These are phyloP conservation scores for Coremacera marginata DNA, from an alignment of 2,888 invertebrate species.

Conservation along the genomic window DNA sequence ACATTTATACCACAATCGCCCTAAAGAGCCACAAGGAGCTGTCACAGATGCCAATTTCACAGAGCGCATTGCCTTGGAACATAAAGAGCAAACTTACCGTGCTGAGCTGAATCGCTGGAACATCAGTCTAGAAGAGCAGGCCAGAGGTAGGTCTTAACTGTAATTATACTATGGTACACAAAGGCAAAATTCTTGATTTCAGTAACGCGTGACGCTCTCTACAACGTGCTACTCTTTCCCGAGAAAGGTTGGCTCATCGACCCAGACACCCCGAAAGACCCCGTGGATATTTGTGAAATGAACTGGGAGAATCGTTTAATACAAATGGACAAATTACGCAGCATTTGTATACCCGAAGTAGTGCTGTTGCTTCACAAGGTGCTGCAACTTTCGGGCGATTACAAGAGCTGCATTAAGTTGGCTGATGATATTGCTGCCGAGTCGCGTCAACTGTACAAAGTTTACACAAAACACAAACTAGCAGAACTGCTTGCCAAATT, in stretches of 20 bases:
- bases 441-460: constrained; percentile 83
- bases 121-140: constrained; percentile 78
- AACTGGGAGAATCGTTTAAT: constrained; percentile 72
- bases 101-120: constrained; percentile 84
- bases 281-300: constrained; percentile 68
- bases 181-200: constrained; percentile 46
- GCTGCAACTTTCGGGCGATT: constrained; percentile 80
- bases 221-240: constrained; percentile 89
- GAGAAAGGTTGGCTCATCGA: constrained; percentile 92
- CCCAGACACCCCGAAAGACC: constrained; percentile 71
- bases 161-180: too few relatives aligned
- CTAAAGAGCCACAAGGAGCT: constrained; percentile 76
- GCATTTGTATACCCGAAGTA: constrained; percentile 87
- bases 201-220: constrained; percentile 83
- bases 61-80: constrained; percentile 90
- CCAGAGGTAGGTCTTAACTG: constrained; percentile 71
- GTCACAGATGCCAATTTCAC: constrained; percentile 79
- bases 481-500: constrained; percentile 82
- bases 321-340: constrained; percentile 81
- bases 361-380: constrained; percentile 83
- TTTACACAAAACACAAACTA: constrained; percentile 82
- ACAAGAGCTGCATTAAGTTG: constrained; percentile 83
- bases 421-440: constrained; percentile 86
- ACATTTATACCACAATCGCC: constrained; percentile 83
- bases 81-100: constrained; percentile 82